phyloP scores from a whole-genome alignment of 1,140 invertebrate species.

The Musca domestica region DNA sequence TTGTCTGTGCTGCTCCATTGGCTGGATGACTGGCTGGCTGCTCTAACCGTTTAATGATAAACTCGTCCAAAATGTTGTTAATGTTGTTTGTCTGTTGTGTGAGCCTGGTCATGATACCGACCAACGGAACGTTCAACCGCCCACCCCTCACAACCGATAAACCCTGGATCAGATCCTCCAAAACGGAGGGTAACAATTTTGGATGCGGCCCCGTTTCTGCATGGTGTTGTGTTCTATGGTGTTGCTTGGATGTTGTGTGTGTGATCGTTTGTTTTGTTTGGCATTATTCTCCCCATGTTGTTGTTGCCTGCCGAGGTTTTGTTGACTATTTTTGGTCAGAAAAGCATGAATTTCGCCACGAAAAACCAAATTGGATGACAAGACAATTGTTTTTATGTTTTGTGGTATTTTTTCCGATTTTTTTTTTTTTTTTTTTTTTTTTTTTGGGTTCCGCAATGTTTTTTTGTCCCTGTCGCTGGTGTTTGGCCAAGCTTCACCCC shows the following conservation, averaged over 20 bases:
- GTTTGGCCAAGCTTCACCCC: too few relatives aligned
- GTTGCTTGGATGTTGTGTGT: not conserved
- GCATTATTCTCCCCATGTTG: not conserved
- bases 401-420: not conserved
- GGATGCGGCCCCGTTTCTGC: not conserved
- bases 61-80: slow-evolving; percentile 19
- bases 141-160: too few relatives aligned
- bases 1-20: not conserved
- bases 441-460: not conserved
- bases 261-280: not conserved
- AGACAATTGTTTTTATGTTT: slow-evolving; percentile 18
- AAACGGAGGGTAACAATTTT: not conserved
- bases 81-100: slow-evolving; percentile 10
- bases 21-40: not conserved
- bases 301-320: not conserved
- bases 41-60: slow-evolving; percentile 14
- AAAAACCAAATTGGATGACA: slow-evolving; percentile 22
- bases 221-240: not conserved
- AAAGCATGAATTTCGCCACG: slow-evolving; percentile 21
- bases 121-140: too few relatives aligned
- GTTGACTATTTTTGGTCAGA: slow-evolving; percentile 16
- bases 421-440: not conserved
- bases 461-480: not conserved
- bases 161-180: too few relatives aligned
- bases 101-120: not conserved